Evolutionary conservation across 2,113 vertebrate genomes (phyloP).

Genomic region (Pterocles burchelli): DNA sequence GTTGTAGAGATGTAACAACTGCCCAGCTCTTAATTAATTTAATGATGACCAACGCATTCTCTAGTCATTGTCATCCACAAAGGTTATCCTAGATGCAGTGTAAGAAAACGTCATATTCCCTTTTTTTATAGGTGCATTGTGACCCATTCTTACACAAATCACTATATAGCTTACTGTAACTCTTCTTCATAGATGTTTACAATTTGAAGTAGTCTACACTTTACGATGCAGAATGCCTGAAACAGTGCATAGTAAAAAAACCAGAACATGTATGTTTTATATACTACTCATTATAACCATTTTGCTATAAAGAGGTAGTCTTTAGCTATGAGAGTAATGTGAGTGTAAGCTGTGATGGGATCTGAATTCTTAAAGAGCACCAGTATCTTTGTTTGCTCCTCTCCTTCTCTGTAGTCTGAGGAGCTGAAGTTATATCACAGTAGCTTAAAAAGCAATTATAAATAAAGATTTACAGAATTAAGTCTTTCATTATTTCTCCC

Average conservation of each 20-base stretch:
- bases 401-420: not conserved
- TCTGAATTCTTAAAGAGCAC: not conserved
- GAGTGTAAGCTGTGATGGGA: not conserved
- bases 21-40: not conserved
- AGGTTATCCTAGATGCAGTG: not conserved
- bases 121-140: not conserved
- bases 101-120: not conserved
- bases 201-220: not conserved
- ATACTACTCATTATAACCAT: not conserved
- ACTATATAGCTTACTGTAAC: not conserved
- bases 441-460: not conserved
- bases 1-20: not conserved
- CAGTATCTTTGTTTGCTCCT: not conserved
- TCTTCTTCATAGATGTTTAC: not conserved
- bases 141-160: not conserved
- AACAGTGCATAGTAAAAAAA: not conserved
- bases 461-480: not conserved
- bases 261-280: not conserved
- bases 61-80: not conserved
- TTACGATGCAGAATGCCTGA: not conserved
- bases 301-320: not conserved
- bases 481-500: not conserved
- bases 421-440: not conserved
- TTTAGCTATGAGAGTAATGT: not conserved
- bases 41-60: not conserved